phyloP scores from a whole-genome alignment of 2,113 vertebrate genomes.

The Alexandromys fortis region DNA sequence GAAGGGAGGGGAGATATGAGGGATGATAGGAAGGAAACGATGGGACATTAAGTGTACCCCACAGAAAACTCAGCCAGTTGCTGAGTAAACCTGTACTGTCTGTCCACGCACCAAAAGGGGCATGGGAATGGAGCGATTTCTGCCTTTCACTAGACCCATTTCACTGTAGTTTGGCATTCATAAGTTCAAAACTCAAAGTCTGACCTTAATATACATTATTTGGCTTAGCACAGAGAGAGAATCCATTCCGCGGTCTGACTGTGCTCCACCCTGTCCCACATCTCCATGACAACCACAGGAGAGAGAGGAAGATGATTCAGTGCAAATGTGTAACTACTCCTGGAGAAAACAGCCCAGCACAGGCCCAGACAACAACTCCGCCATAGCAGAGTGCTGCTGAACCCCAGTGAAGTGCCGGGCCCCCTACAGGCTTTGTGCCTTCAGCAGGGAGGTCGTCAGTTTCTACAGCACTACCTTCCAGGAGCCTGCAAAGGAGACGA shows the following conservation, averaged over 20 bases:
- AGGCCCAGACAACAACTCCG: background rate
- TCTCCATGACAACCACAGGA: background rate
- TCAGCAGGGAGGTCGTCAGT: background rate
- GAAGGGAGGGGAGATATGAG: background rate
- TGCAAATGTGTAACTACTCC: background rate
- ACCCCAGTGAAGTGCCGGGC: background rate
- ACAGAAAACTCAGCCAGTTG: background rate
- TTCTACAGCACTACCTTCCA: background rate
- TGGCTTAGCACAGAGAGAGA: background rate
- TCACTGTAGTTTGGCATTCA: background rate
- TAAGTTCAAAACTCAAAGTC: background rate
- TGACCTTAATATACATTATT: background rate
- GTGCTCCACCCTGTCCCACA: background rate
- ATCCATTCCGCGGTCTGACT: background rate
- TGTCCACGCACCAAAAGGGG: background rate
- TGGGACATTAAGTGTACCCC: background rate
- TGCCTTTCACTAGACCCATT: background rate
- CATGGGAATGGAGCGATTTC: background rate
- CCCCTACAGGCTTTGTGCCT: background rate
- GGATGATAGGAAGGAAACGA: background rate
- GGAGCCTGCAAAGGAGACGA: background rate
- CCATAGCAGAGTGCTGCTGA: background rate
- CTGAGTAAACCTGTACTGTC: background rate
- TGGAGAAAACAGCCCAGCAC: slow-evolving; percentile 1
- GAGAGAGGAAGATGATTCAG: background rate